Percentiles rank a stretch among this genome's conserved stretches.
phyloP scores from a whole-genome alignment of 2,797 vertebrate genomes.

The Pitangus sulphuratus region DNA sequence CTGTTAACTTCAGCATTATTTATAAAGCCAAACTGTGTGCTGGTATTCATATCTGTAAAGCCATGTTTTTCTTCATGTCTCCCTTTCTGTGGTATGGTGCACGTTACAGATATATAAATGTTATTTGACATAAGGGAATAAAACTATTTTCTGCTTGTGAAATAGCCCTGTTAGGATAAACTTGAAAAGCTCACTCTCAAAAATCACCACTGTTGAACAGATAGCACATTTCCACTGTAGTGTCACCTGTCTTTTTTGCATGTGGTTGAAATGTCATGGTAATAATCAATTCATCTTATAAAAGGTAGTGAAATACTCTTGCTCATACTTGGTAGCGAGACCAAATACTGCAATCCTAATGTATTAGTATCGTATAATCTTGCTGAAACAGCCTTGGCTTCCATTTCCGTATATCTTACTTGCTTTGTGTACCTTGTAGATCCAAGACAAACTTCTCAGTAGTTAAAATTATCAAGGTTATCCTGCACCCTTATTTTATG shows the following conservation, averaged over 20 bases:
- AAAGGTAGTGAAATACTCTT: neutral
- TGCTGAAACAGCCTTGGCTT: neutral
- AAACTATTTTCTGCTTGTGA: conserved; percentile 37
- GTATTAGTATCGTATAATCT: neutral
- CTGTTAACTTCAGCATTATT: conserved; percentile 26
- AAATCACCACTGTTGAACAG: neutral
- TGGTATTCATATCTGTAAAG: neutral
- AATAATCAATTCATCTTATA: conserved; percentile 19
- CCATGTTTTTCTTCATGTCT: conserved; percentile 19
- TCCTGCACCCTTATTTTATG: neutral
- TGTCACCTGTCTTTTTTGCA: neutral
- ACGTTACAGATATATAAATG: neutral
- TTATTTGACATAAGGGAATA: conserved; percentile 35
- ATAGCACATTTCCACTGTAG: neutral
- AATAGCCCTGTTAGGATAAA: neutral
- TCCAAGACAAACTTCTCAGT: neutral
- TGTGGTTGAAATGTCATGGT: neutral
- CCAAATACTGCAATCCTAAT: neutral
- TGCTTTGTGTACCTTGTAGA: neutral
- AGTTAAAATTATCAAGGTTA: neutral
- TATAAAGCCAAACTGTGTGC: neutral
- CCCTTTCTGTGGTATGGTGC: neutral
- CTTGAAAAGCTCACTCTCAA: neutral
- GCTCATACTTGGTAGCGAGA: neutral
- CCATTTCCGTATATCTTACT: neutral